Evolutionary conservation across 1,140 invertebrate genomes (phyloP).

Genomic region (Diprion similis): DNA sequence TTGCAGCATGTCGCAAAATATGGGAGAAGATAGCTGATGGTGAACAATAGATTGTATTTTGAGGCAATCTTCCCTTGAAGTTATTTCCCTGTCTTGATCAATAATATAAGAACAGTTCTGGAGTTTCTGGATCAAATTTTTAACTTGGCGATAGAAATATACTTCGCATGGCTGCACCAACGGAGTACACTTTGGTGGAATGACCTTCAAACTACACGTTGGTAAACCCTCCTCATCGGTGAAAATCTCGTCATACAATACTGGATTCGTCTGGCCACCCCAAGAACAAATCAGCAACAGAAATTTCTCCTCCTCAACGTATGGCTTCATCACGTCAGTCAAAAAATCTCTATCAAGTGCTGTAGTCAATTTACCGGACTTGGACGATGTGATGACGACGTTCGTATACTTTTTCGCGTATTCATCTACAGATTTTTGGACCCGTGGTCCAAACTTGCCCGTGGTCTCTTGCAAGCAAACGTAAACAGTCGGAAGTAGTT

Average conservation of each 20-base stretch:
- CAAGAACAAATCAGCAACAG: slow-evolving; percentile 16
- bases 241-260: slow-evolving; percentile 22
- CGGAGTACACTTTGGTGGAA: slow-evolving; percentile 12
- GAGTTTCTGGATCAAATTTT: slow-evolving; percentile 23
- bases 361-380: slow-evolving; percentile 19
- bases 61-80: slow-evolving; percentile 15
- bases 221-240: slow-evolving; percentile 18
- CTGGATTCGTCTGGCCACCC: slow-evolving; percentile 10
- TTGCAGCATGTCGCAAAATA: slow-evolving; percentile 16
- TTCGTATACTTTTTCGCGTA: slow-evolving; percentile 24
- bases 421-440: slow-evolving; percentile 18
- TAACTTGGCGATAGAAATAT: slow-evolving; percentile 23
- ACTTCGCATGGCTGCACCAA: slow-evolving; percentile 25
- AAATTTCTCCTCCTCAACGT: slow-evolving; percentile 18
- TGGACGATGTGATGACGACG: slow-evolving; percentile 22
- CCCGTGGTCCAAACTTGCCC: slow-evolving; percentile 21
- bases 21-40: slow-evolving; percentile 19
- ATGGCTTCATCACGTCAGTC: slow-evolving; percentile 8
- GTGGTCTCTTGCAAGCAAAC: too few relatives aligned
- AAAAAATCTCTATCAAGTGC: background rate
- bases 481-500: slow-evolving; percentile 21
- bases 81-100: slow-evolving; percentile 16
- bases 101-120: slow-evolving; percentile 20
- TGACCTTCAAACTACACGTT: slow-evolving; percentile 14
- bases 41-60: slow-evolving; percentile 17